A percentile compares a stretch with the other conserved stretches of the same genome.
Evolutionary conservation across 1,140 invertebrate genomes (phyloP).

Genomic region (Pinna nobilis): DNA sequence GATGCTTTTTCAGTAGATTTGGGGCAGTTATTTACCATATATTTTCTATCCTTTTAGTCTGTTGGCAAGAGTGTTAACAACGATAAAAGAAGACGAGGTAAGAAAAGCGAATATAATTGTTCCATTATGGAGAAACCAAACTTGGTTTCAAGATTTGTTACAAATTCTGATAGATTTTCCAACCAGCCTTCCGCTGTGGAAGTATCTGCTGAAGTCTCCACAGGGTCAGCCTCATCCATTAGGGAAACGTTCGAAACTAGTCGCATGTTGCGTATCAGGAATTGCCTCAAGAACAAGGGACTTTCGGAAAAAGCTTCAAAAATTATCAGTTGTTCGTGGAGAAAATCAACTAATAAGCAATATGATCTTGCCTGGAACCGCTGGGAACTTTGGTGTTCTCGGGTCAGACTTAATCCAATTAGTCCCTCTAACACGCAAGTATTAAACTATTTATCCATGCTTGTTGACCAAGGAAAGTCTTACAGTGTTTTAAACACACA

Average conservation of each 20-base stretch:
- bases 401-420: constrained; percentile 7
- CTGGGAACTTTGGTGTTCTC: constrained; percentile 26
- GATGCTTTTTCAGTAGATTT: neutral
- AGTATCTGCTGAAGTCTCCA: neutral
- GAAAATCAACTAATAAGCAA: constrained; percentile 24
- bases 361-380: constrained; percentile 29
- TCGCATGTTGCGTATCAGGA: constrained; percentile 8
- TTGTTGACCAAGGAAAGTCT: constrained; percentile 2
- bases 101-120: neutral
- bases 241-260: neutral
- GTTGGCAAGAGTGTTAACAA: neutral
- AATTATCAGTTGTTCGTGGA: constrained; percentile 20
- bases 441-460: constrained; percentile 14
- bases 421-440: constrained; percentile 14
- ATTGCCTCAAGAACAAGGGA: constrained; percentile 5
- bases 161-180: too few species aligned
- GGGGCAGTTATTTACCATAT: neutral
- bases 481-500: constrained; percentile 32
- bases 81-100: constrained; percentile 2
- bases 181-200: neutral
- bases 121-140: constrained; percentile 7
- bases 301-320: constrained; percentile 9
- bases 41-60: constrained; percentile 21
- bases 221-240: neutral
- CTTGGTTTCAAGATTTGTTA: constrained; percentile 4